A percentile compares a stretch with the other conserved stretches of the same genome.
phyloP scores from a whole-genome alignment of 2,113 vertebrate species.

The Salvator merianae region DNA sequence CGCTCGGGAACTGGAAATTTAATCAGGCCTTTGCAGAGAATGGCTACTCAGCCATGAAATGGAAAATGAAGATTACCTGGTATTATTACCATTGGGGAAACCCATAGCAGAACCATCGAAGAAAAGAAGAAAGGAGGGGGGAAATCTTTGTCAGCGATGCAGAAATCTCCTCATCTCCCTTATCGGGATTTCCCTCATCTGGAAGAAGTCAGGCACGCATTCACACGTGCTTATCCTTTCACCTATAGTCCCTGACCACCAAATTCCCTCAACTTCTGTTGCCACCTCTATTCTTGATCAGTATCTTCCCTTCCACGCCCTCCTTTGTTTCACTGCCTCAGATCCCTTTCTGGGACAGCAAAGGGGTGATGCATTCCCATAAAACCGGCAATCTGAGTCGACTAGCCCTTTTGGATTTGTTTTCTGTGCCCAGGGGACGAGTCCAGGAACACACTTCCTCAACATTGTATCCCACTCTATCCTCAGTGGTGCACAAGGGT shows the following conservation, averaged over 20 bases:
- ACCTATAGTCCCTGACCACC: neutral
- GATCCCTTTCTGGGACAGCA: neutral
- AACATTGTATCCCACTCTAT: neutral
- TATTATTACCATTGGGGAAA: neutral
- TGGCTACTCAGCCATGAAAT: conserved; percentile 1
- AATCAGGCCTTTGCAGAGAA: neutral
- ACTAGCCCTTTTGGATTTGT: too few relatives aligned
- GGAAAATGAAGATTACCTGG: conserved; percentile 2
- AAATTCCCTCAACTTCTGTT: too few relatives aligned
- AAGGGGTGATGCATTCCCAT: neutral
- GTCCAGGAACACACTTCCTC: neutral
- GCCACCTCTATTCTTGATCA: too few relatives aligned
- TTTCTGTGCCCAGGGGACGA: too few relatives aligned
- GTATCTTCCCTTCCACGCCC: neutral
- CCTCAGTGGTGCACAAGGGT: neutral
- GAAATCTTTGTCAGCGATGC: too few relatives aligned
- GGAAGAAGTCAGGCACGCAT: neutral
- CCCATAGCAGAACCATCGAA: neutral
- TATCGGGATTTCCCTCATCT: neutral
- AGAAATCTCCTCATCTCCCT: neutral
- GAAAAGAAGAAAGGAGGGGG: neutral
- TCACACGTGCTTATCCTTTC: neutral
- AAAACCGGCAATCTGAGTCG: neutral
- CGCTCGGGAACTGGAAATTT: neutral
- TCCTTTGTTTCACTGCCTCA: neutral